phyloP scores from a whole-genome alignment of 2,797 vertebrate species.

The Eulemur albifrons region DNA sequence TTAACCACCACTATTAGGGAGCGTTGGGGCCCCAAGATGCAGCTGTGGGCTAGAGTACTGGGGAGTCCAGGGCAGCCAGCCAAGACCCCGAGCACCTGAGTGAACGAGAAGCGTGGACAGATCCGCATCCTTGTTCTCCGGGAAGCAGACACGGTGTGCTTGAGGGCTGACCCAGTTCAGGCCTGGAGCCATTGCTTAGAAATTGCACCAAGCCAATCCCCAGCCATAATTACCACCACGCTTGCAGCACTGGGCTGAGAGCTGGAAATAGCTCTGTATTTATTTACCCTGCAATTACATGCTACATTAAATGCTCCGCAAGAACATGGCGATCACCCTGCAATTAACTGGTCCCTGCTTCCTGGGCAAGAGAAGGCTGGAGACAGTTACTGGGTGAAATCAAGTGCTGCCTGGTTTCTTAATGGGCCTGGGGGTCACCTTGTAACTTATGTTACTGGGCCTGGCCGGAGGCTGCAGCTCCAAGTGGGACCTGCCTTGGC shows the following conservation, averaged over 20 bases:
- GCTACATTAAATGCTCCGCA: slow-evolving; percentile 78
- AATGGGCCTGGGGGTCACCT: slow-evolving; percentile 75
- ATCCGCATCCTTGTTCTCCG: neutral
- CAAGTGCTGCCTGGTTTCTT: slow-evolving; percentile 65
- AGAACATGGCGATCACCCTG: slow-evolving; percentile 79
- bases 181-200: slow-evolving; percentile 41
- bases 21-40: neutral
- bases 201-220: slow-evolving; percentile 54
- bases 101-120: neutral
- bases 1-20: neutral
- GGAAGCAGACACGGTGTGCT: neutral
- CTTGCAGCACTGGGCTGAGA: slow-evolving; percentile 67
- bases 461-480: neutral
- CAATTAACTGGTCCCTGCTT: slow-evolving; percentile 79
- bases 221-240: slow-evolving; percentile 44
- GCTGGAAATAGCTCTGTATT: slow-evolving; percentile 80
- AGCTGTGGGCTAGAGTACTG: neutral
- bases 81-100: neutral
- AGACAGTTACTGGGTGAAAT: slow-evolving; percentile 58
- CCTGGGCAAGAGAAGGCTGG: slow-evolving; percentile 66
- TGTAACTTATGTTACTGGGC: neutral
- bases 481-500: neutral
- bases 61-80: neutral
- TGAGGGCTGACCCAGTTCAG: slow-evolving; percentile 63
- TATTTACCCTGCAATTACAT: slow-evolving; percentile 82